A percentile compares a stretch with the other conserved stretches of the same genome.
These are phyloP conservation scores for Recurvirostra avosetta DNA, from an alignment of 2,113 vertebrate species.

Conservation along the genomic window DNA sequence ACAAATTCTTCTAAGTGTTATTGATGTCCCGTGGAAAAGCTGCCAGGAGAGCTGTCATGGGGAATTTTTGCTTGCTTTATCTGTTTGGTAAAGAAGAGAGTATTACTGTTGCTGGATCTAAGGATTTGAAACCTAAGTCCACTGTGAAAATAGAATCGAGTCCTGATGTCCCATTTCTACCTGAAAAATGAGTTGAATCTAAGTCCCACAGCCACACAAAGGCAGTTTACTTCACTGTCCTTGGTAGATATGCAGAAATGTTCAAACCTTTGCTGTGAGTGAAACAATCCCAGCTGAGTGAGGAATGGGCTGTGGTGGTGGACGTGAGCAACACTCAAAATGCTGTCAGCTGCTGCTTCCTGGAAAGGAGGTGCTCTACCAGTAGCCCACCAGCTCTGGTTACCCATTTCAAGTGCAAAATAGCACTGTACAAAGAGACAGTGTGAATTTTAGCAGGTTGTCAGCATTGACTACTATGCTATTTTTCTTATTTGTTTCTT, in stretches of 20 bases:
- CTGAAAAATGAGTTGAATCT: not conserved
- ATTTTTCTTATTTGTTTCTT: not conserved
- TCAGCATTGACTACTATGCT: not conserved
- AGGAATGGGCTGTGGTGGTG: not conserved
- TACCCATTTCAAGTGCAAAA: not conserved
- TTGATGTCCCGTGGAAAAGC: not conserved
- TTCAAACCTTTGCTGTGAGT: not conserved
- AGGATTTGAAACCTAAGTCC: not conserved
- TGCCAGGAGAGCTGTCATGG: not conserved
- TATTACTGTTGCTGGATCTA: not conserved
- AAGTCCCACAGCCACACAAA: not conserved
- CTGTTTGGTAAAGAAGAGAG: not conserved
- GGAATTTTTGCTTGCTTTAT: not conserved
- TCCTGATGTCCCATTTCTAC: not conserved
- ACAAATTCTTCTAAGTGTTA: not conserved
- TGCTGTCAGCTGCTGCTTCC: not conserved
- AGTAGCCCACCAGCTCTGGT: not conserved
- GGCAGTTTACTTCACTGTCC: not conserved
- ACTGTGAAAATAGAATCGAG: not conserved
- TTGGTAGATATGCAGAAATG: not conserved
- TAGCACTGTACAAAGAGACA: not conserved
- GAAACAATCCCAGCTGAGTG: not conserved
- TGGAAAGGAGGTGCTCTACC: not conserved
- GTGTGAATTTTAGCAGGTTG: not conserved
- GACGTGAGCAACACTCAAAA: not conserved